Conservation (phyloP, 1,140 invertebrate genomes). For the Listronotus oregonensis region DNA sequence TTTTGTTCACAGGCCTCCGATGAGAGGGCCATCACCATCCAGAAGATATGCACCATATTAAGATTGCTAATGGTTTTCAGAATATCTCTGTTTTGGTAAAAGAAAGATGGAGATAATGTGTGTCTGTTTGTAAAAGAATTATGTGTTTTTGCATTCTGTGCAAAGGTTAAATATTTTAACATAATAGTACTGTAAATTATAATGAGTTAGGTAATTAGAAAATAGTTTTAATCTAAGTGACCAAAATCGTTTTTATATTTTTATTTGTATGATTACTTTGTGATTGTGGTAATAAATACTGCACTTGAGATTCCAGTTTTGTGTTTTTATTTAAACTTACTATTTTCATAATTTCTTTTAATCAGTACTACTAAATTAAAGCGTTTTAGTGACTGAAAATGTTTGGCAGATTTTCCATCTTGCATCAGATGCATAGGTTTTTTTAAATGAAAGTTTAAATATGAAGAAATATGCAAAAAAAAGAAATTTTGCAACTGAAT, state of each 20-base stretch:
- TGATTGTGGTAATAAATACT: conserved; percentile 10
- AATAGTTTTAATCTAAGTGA: background rate
- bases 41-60: conserved; percentile 82
- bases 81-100: too few species aligned
- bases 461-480: too few species aligned
- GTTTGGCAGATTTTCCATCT: too few species aligned
- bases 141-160: conserved; percentile 2
- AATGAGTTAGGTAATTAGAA: too few species aligned
- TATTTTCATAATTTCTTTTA: background rate
- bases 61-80: conserved; percentile 33
- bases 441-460: too few species aligned
- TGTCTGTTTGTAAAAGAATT: background rate
- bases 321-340: background rate
- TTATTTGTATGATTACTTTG: background rate
- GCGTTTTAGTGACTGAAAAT: too few species aligned
- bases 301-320: too few species aligned
- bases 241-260: conserved; percentile 3
- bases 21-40: conserved; percentile 75
- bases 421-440: too few species aligned
- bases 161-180: conserved; percentile 6
- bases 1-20: conserved; percentile 67
- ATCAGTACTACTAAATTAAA: background rate
- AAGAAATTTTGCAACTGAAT: too few species aligned
- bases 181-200: background rate
- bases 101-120: background rate